phyloP scores from a whole-genome alignment of 2,797 vertebrate species.

The Danio kyathit region DNA sequence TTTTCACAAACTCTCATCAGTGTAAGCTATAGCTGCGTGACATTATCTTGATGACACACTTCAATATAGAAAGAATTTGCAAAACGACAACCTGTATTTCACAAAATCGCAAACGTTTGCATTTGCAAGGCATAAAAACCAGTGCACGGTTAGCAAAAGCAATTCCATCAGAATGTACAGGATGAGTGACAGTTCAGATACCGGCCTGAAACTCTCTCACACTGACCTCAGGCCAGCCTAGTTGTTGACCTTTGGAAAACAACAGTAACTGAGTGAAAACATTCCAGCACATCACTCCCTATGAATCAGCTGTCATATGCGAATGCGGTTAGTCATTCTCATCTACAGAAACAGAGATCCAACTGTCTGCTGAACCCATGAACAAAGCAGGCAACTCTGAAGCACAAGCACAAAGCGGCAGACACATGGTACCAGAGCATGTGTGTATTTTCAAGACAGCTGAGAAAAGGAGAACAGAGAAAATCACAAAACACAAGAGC shows the following conservation, averaged over 20 bases:
- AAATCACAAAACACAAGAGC: constrained; percentile 18
- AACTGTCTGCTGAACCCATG: constrained; percentile 3
- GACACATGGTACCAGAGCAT: not conserved
- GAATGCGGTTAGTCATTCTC: not conserved
- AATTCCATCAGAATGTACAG: not conserved
- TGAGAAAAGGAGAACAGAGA: constrained; percentile 18
- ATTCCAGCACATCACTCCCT: constrained; percentile 84
- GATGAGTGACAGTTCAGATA: not conserved
- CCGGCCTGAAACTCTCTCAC: not conserved
- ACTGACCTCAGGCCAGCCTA: not conserved
- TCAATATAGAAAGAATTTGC: not conserved
- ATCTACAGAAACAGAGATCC: constrained; percentile 9
- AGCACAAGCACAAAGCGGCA: not conserved
- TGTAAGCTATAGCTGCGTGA: not conserved
- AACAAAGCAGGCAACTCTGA: not conserved
- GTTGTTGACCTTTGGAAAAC: constrained; percentile 80
- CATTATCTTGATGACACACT: not conserved
- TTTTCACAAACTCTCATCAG: not conserved
- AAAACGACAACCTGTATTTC: not conserved
- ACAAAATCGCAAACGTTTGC: not conserved
- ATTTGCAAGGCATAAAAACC: constrained; percentile 5
- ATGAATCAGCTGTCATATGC: constrained; percentile 56
- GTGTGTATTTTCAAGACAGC: not conserved
- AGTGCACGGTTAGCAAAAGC: no score
- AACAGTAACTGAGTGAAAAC: constrained; percentile 82